phyloP scores from a whole-genome alignment of 2,888 invertebrate genomes.

The Tenthredo distinguenda region DNA sequence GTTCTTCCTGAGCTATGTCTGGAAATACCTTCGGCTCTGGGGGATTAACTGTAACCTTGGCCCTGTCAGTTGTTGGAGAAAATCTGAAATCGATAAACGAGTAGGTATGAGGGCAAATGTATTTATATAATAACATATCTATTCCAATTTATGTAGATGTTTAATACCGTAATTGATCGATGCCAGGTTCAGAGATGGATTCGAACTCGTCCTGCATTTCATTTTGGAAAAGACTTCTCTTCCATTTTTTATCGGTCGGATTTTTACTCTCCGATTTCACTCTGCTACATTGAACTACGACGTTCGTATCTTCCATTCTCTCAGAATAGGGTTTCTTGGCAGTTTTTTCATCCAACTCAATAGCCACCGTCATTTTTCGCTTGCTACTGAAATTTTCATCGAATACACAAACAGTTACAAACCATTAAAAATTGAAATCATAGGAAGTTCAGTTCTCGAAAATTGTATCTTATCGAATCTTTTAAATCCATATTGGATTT shows the following conservation, averaged over 20 bases:
- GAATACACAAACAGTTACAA: background rate
- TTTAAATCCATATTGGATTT: background rate
- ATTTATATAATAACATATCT: background rate
- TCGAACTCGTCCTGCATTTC: background rate
- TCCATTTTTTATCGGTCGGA: slow-evolving; percentile 4
- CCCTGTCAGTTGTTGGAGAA: slow-evolving; percentile 16
- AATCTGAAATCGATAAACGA: slow-evolving; percentile 41
- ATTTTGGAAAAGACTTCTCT: slow-evolving; percentile 26
- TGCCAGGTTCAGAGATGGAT: slow-evolving; percentile 1
- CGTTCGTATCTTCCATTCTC: background rate
- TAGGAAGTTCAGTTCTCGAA: background rate
- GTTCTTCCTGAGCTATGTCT: background rate
- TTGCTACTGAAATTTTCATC: slow-evolving; percentile 30
- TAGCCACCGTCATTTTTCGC: background rate
- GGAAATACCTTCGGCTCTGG: background rate
- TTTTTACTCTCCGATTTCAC: background rate
- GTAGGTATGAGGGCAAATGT: background rate
- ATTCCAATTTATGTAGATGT: background rate
- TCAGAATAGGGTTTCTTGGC: background rate
- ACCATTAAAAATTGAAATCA: background rate
- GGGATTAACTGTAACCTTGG: background rate
- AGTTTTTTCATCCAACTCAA: background rate
- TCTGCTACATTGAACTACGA: background rate
- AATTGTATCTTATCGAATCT: background rate
- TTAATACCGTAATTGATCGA: slow-evolving; percentile 28